Base-by-base conservation (phyloP, 2,888 invertebrate genomes). In the Hemistola chrysoprasaria region DNA sequence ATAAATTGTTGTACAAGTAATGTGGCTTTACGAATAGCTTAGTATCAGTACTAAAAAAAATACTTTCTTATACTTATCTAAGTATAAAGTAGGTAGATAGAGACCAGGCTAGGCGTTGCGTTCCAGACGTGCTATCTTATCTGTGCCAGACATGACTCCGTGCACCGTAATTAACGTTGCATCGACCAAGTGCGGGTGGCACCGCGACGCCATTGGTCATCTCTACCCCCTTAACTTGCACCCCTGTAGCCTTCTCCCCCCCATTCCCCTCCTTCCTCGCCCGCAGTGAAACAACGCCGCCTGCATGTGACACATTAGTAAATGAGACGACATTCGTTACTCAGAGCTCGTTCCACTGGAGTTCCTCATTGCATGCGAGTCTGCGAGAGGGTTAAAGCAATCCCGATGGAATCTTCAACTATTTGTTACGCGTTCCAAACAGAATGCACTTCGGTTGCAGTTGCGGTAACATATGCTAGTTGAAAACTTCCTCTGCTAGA, bases 221-320 rank as follows among this genome's bases (percentile, higher is more conserved):
- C 75, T 66, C 59, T 53, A 51, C 50, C 42, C 34, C 33, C 28
- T 38, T n/a, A n/a, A n/a, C n/a, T n/a, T 29, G 44, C 33, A 35
- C 39, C 46, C 30, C 22, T 33, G 16, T 3, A 16, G 16, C 31
- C 46, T 53, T 42, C 56, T 47, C 51, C 47, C 39, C 42, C 40
- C 50, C 48, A 43, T 37, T 29, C 36, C 37, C 55, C 55, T 52
- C 55, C 59, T 57, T 56, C 58, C 54, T 48, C 47, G 47, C 47
- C 56, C 59, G 40, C 50, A 47, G 71, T 73, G 83, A 84, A 87
- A 86, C 85, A 86, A 84, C 86, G 73, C 79, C 83, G 87, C 78
- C 81, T 89, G 90, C 83, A 80, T 88, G 86, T 87, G 90, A 89
- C 89, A 90, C 87, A 90, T 90, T 89, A 90, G 89, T 89, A 89